Percentiles rank a stretch among this genome's conserved stretches.
Conservation (phyloP, 2,888 invertebrate genomes). For the Stomorhina lunata region DNA sequence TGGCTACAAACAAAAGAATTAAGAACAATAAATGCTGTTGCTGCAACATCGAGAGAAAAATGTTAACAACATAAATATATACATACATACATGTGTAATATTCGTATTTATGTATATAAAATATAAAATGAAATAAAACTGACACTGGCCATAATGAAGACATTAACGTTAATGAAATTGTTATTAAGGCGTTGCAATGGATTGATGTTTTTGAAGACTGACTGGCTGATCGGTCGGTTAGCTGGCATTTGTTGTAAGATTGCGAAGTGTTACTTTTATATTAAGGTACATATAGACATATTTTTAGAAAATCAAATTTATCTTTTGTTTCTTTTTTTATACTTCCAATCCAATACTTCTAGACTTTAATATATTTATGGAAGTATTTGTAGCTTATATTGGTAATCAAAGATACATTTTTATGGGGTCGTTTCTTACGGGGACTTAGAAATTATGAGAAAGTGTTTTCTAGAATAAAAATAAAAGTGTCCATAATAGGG, state of each 20-base stretch:
- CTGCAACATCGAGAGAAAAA: background rate
- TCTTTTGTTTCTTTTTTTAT: background rate
- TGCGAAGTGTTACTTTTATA: conserved; percentile 26
- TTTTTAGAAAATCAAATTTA: conserved; percentile 41
- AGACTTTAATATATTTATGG: background rate
- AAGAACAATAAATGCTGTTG: conserved; percentile 11
- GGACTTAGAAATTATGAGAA: background rate
- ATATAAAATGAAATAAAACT: conserved; percentile 67
- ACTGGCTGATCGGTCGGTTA: no score
- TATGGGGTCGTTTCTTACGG: background rate
- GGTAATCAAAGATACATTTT: background rate
- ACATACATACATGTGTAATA: no score
- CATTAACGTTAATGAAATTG: conserved; percentile 80
- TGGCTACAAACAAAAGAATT: conserved; percentile 27
- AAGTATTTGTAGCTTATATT: background rate
- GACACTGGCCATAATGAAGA: conserved; percentile 79
- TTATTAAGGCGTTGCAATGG: conserved; percentile 77
- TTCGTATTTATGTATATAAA: no score
- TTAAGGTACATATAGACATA: no score
- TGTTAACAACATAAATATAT: background rate
- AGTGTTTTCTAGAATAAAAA: no score
- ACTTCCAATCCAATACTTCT: background rate
- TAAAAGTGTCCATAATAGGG: no score
- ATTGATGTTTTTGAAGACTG: conserved; percentile 65
- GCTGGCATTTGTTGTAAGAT: background rate